Percentiles rank a stretch among this genome's conserved stretches.
phyloP scores from a whole-genome alignment of 2,888 invertebrate species.

The Pammene aurita region DNA sequence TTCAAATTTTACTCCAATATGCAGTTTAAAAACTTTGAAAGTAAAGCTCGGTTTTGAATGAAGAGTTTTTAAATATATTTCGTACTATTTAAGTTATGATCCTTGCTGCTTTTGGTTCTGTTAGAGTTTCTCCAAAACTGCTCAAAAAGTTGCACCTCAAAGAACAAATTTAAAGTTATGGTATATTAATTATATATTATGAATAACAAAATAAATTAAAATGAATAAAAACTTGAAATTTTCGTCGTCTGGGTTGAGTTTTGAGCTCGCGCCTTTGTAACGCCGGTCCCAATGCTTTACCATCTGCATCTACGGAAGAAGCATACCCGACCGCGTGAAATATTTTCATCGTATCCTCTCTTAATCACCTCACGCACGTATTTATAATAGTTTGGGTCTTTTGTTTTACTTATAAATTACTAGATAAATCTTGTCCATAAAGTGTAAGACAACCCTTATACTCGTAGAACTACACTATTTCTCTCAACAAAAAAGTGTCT shows the following conservation, averaged over 20 bases:
- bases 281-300: no score
- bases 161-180: no score
- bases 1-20: constrained; percentile 5
- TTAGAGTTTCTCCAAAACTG: constrained; percentile 20
- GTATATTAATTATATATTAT: no score
- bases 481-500: not conserved
- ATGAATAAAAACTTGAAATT: no score
- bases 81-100: not conserved
- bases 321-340: no score
- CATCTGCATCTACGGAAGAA: no score
- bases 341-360: no score
- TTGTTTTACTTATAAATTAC: not conserved
- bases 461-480: not conserved
- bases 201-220: no score
- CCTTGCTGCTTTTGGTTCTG: constrained; percentile 4
- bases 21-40: constrained; percentile 3
- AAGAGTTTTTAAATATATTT: not conserved
- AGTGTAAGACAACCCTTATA: not conserved
- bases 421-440: not conserved
- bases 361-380: not conserved
- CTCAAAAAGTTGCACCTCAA: no score
- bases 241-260: no score
- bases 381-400: not conserved
- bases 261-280: no score
- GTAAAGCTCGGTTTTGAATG: not conserved